Percentiles rank a stretch among this genome's conserved stretches.
phyloP scores from a whole-genome alignment of 2,888 invertebrate species.

The Cepaea hortensis region DNA sequence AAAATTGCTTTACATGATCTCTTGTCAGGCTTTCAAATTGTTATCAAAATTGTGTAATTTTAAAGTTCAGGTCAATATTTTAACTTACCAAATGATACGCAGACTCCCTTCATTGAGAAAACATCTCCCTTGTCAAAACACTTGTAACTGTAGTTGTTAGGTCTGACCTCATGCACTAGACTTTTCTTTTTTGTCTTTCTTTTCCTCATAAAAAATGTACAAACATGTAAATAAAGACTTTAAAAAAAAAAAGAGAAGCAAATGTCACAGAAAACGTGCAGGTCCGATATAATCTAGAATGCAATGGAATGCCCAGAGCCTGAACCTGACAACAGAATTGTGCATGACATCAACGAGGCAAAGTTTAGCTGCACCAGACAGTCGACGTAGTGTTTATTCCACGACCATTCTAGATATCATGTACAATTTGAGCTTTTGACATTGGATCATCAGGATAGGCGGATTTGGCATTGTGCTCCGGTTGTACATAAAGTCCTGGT shows the following conservation, averaged over 20 bases:
- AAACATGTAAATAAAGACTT: no score
- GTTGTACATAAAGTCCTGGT: constrained; percentile 38
- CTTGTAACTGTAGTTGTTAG: constrained; percentile 5
- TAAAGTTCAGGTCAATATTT: background rate
- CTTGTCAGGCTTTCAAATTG: constrained; percentile 48
- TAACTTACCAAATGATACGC: constrained; percentile 8
- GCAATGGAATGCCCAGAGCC: constrained; percentile 30
- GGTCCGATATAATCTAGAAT: background rate
- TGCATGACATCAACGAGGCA: background rate
- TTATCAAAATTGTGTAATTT: constrained; percentile 29
- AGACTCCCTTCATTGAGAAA: constrained; percentile 14
- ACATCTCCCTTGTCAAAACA: constrained; percentile 15
- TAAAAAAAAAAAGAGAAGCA: background rate
- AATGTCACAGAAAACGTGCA: background rate
- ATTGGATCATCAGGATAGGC: background rate
- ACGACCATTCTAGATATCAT: background rate
- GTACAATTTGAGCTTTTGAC: background rate
- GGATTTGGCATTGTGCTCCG: background rate
- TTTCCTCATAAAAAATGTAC: background rate
- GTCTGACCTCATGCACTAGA: constrained; percentile 29
- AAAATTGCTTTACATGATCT: constrained; percentile 29
- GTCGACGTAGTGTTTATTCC: background rate
- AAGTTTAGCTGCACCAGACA: background rate
- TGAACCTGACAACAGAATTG: constrained; percentile 30
- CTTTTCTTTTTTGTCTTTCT: background rate